Percentiles rank a stretch among this genome's conserved stretches.
Evolutionary conservation across 2,888 invertebrate species (phyloP).

Genomic region (Ornithoptera alexandrae): DNA sequence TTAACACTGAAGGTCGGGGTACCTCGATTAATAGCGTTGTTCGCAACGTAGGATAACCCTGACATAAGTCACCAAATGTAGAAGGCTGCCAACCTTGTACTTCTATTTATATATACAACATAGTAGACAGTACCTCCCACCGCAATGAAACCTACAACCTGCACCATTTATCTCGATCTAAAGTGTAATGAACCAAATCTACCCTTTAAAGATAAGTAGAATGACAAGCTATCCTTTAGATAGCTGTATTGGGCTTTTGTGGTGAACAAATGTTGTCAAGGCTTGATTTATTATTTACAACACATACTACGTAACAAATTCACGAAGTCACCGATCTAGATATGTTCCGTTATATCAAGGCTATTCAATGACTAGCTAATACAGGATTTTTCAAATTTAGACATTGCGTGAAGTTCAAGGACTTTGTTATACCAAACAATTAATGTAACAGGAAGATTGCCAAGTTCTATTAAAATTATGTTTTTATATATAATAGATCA

Average conservation of each 20-base stretch:
- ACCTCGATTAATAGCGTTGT: constrained; percentile 42
- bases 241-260: constrained; percentile 36
- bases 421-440: constrained; percentile 13
- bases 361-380: constrained; percentile 16
- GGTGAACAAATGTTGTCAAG: constrained; percentile 27
- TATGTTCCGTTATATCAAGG: constrained; percentile 27
- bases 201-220: constrained; percentile 35
- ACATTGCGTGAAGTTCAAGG: constrained; percentile 26
- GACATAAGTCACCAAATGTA: constrained; percentile 76
- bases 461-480: constrained; percentile 6
- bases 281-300: constrained; percentile 30
- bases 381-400: constrained; percentile 15
- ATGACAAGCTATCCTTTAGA: constrained; percentile 36
- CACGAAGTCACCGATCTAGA: constrained; percentile 12
- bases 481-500: constrained; percentile 11
- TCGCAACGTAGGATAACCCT: constrained; percentile 64
- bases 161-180: constrained; percentile 45
- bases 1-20: constrained; percentile 48
- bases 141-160: constrained; percentile 47
- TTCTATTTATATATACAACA: constrained; percentile 60
- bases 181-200: constrained; percentile 37
- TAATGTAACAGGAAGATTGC: constrained; percentile 8
- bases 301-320: constrained; percentile 23
- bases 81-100: constrained; percentile 72
- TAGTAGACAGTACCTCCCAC: constrained; percentile 45